Percentiles rank a stretch among this genome's conserved stretches.
Evolutionary conservation across 2,797 vertebrate genomes (phyloP).

Genomic region (Crocidura indochinensis): DNA sequence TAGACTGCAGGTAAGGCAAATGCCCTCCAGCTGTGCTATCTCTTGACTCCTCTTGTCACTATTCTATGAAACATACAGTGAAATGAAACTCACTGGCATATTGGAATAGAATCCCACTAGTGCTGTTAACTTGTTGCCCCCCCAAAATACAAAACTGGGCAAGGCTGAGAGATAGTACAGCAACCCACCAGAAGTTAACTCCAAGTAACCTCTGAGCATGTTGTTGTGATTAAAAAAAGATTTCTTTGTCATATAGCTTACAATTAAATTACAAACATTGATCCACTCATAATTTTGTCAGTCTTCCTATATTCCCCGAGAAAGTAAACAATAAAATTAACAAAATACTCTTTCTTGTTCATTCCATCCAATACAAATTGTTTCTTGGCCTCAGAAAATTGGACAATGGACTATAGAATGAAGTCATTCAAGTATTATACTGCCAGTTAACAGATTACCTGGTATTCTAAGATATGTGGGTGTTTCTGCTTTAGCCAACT

Average conservation of each 20-base stretch:
- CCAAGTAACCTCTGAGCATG: too few species aligned
- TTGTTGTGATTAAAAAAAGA: neutral
- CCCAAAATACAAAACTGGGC: too few species aligned
- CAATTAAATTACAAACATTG: slow-evolving; percentile 60
- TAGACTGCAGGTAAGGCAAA: too few species aligned
- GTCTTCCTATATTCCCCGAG: slow-evolving; percentile 18
- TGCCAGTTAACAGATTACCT: neutral
- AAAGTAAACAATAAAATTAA: slow-evolving; percentile 67
- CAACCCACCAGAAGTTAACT: too few species aligned
- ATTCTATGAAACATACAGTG: too few species aligned
- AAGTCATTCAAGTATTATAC: neutral
- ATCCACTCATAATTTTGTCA: slow-evolving; percentile 53
- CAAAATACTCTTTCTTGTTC: slow-evolving; percentile 73
- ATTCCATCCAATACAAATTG: slow-evolving; percentile 41
- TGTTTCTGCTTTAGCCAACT: too few species aligned
- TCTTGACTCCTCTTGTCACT: too few species aligned
- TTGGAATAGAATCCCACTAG: neutral
- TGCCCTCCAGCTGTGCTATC: too few species aligned
- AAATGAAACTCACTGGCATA: too few species aligned
- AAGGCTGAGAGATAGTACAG: too few species aligned
- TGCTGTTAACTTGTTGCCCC: slow-evolving; percentile 10
- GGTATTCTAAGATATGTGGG: neutral
- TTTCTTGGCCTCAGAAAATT: slow-evolving; percentile 49
- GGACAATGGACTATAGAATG: neutral
- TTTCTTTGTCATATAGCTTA: slow-evolving; percentile 1